Evolutionary conservation across 2,113 vertebrate genomes (phyloP).

Genomic region (Cinclus cinclus): DNA sequence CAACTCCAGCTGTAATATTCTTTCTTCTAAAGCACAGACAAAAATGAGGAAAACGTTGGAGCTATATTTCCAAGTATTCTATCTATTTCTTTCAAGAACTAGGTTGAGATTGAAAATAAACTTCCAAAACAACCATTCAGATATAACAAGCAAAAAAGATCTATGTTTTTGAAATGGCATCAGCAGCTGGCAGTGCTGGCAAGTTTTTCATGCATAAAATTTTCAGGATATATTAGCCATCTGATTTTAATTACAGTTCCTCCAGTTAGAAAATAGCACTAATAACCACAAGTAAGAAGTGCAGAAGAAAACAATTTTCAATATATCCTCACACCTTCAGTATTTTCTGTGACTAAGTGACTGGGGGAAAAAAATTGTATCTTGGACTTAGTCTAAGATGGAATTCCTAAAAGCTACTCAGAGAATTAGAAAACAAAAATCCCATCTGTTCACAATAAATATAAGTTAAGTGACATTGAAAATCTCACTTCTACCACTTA

Average conservation of each 20-base stretch:
- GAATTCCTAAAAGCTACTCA: neutral
- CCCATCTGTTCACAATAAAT: neutral
- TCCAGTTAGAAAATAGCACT: neutral
- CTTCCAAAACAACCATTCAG: neutral
- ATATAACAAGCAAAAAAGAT: neutral
- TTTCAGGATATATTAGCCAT: neutral
- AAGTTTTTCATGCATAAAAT: neutral
- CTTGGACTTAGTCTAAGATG: neutral
- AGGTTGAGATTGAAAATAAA: neutral
- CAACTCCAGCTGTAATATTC: neutral
- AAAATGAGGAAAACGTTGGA: neutral
- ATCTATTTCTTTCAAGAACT: neutral
- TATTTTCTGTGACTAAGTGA: neutral
- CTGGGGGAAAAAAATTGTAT: neutral
- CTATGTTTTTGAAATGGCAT: neutral
- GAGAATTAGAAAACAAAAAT: neutral
- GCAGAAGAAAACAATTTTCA: neutral
- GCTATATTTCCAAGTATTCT: neutral
- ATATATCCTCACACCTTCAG: neutral
- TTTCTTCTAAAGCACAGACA: neutral
- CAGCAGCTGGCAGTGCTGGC: neutral
- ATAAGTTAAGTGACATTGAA: neutral
- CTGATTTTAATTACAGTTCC: neutral
- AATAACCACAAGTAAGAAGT: neutral
- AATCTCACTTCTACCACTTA: neutral